phyloP scores from a whole-genome alignment of 2,113 vertebrate genomes.

The Himantopus leucocephalus region DNA sequence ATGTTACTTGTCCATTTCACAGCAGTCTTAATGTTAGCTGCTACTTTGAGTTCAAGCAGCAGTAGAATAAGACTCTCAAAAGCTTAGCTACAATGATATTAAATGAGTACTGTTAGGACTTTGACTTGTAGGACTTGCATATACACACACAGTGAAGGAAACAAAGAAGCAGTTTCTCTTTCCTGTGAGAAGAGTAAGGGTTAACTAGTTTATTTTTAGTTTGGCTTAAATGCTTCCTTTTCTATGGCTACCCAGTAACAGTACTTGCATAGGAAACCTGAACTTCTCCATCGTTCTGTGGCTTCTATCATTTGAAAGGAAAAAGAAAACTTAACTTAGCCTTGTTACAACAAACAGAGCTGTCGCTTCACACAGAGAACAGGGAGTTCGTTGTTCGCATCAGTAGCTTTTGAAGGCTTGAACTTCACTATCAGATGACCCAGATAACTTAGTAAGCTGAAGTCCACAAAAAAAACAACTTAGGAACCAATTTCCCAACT shows the following conservation, averaged over 20 bases:
- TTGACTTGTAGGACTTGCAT: neutral
- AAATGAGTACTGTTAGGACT: neutral
- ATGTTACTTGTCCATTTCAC: neutral
- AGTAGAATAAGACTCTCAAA: neutral
- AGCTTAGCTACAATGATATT: neutral
- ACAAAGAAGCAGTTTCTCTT: neutral
- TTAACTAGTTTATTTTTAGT: neutral
- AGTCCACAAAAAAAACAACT: neutral
- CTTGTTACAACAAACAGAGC: neutral
- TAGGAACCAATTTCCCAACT: neutral
- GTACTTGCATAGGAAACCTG: neutral
- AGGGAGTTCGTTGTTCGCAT: neutral
- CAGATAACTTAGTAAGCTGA: neutral
- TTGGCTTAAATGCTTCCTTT: neutral
- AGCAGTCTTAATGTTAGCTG: neutral
- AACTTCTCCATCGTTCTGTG: neutral
- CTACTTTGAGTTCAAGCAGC: neutral
- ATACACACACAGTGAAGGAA: too few relatives aligned
- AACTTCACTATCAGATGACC: neutral
- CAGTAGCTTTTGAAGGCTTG: neutral
- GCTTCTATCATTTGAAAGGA: neutral
- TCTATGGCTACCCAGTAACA: neutral
- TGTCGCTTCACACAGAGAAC: neutral
- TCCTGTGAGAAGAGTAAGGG: neutral
- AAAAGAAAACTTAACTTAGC: neutral